phyloP scores from a whole-genome alignment of 2,888 invertebrate genomes.

The Cistogaster globosa region DNA sequence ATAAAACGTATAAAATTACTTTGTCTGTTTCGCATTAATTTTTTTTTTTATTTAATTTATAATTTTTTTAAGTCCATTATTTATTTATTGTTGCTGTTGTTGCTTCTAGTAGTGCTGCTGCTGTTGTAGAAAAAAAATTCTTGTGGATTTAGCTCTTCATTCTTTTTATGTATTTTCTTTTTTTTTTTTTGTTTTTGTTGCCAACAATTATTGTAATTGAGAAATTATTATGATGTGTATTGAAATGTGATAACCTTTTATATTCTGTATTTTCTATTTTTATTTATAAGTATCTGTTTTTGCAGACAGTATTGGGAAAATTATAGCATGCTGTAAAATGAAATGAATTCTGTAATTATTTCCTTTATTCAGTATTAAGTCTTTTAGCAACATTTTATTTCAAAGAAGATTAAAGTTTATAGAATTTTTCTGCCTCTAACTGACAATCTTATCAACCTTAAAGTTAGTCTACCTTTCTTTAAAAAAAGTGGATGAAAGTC shows the following conservation, averaged over 20 bases:
- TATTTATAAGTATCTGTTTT: constrained; percentile 63
- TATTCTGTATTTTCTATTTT: constrained; percentile 59
- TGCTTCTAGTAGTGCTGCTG: constrained; percentile 42
- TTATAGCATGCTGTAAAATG: background rate
- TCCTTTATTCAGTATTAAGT: too few relatives aligned
- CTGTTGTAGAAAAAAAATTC: constrained; percentile 40
- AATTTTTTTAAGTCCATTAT: constrained; percentile 58
- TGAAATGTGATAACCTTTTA: constrained; percentile 71
- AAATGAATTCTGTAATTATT: too few relatives aligned
- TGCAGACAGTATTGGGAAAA: constrained; percentile 29
- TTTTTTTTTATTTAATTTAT: constrained; percentile 18
- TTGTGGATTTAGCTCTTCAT: constrained; percentile 54
- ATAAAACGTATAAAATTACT: constrained; percentile 57
- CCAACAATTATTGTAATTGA: constrained; percentile 71
- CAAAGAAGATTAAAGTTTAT: too few relatives aligned
- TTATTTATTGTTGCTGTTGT: constrained; percentile 38
- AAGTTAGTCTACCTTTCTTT: too few relatives aligned
- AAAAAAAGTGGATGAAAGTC: too few relatives aligned
- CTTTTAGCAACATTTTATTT: too few relatives aligned
- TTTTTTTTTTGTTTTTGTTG: constrained; percentile 39
- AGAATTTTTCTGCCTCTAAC: background rate
- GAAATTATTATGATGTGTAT: constrained; percentile 72
- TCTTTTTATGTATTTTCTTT: constrained; percentile 26
- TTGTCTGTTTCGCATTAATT: constrained; percentile 51
- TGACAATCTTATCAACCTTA: too few relatives aligned